Conservation (phyloP, 92 coral and sea anemone genomes). For the Paramuricea clavata region DNA sequence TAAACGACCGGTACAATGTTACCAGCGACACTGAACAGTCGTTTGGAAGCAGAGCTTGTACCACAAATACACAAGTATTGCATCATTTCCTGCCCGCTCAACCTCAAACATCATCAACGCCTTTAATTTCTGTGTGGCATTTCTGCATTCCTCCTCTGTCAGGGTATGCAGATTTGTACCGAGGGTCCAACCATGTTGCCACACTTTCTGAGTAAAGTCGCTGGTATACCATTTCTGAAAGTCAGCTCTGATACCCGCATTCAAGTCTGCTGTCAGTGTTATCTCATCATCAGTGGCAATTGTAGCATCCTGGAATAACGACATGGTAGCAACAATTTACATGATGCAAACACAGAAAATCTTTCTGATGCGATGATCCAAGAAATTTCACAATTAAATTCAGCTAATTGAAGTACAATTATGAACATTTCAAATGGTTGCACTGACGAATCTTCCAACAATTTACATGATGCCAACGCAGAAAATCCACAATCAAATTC, state of each 20-base stretch:
- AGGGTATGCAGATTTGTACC: neutral
- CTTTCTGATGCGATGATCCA: too few relatives aligned
- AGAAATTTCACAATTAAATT: too few relatives aligned
- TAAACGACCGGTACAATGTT: constrained; percentile 3
- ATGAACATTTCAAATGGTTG: too few relatives aligned
- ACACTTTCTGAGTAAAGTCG: neutral
- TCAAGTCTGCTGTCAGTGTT: constrained; percentile 8
- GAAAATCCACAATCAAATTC: too few relatives aligned
- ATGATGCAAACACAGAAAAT: too few relatives aligned
- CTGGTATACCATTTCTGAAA: neutral
- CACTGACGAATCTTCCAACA: too few relatives aligned
- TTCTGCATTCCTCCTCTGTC: constrained; percentile 1
- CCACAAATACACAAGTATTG: constrained; percentile 1
- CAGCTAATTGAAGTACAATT: too few relatives aligned
- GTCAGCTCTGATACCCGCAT: constrained; percentile 4
- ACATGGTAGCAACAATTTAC: too few relatives aligned
- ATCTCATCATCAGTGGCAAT: neutral
- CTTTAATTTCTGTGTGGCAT: neutral
- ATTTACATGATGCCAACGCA: too few relatives aligned
- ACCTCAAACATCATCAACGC: too few relatives aligned
- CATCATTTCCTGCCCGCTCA: neutral
- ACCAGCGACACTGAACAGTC: constrained; percentile 16
- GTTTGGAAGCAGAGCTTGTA: neutral
- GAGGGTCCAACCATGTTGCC: constrained; percentile 21
- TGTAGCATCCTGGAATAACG: constrained; percentile 1